Percentiles rank a stretch among this genome's conserved stretches.
Conservation (phyloP, 2,888 invertebrate genomes). For the Esperia sulphurella region DNA sequence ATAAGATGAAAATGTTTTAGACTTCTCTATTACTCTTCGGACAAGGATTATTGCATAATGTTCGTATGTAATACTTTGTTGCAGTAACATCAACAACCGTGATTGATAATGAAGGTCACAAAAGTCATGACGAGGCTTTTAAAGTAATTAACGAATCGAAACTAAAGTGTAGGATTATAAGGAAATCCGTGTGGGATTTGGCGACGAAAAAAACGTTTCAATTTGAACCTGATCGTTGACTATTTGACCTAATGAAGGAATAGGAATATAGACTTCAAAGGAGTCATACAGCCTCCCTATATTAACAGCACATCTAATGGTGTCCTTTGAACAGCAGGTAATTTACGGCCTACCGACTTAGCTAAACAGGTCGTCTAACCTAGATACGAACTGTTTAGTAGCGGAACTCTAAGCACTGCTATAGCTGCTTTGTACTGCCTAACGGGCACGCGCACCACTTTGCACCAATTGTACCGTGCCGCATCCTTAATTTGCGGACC, state of each 20-base stretch:
- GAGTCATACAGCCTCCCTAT: too few species aligned
- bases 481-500: slow-evolving; percentile 34
- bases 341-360: too few species aligned
- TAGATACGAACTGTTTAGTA: neutral
- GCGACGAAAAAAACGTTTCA: too few species aligned
- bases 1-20: neutral
- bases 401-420: neutral
- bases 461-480: slow-evolving; percentile 37
- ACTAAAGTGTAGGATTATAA: neutral
- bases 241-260: too few species aligned
- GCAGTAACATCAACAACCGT: neutral
- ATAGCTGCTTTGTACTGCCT: neutral
- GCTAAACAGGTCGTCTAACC: too few species aligned
- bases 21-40: too few species aligned
- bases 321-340: too few species aligned
- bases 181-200: neutral
- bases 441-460: slow-evolving; percentile 14
- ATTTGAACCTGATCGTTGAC: too few species aligned
- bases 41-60: too few species aligned
- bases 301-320: too few species aligned
- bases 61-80: neutral
- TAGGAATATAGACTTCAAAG: too few species aligned
- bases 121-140: neutral
- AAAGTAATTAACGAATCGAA: neutral
- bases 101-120: neutral